Evolutionary conservation across 1,140 invertebrate species (phyloP).

Genomic region (Diorhabda carinulata): DNA sequence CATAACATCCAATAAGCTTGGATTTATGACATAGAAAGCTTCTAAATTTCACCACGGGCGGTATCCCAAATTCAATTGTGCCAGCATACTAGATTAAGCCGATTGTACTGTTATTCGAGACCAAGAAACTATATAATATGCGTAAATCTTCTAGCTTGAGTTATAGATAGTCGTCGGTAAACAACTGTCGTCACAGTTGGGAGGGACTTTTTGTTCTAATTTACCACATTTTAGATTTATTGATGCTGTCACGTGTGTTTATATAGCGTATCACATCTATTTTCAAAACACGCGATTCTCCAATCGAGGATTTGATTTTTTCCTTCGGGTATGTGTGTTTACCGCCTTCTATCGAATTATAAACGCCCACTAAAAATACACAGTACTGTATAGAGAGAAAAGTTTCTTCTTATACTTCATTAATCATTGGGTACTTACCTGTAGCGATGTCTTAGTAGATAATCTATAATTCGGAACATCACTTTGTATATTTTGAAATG

Average conservation of each 20-base stretch:
- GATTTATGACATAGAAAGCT: slow-evolving; percentile 44
- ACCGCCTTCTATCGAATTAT: no score
- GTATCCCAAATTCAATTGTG: slow-evolving; percentile 47
- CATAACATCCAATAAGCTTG: slow-evolving; percentile 48
- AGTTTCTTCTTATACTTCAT: no score
- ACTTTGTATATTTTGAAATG: no score
- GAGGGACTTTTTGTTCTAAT: neutral
- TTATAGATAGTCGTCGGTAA: neutral
- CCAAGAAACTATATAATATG: neutral
- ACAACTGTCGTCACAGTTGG: neutral
- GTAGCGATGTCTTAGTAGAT: no score
- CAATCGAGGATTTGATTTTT: no score
- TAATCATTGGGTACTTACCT: no score
- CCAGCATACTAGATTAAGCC: neutral
- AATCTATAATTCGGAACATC: no score
- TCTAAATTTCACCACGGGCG: slow-evolving; percentile 46
- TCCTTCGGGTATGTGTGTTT: no score
- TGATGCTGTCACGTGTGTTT: neutral
- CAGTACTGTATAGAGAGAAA: no score
- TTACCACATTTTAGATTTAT: neutral
- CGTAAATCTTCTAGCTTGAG: neutral
- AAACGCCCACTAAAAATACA: no score
- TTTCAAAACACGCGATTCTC: neutral
- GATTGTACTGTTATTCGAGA: neutral
- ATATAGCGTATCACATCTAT: neutral